These are phyloP conservation scores for Tipula unca DNA, from an alignment of 2,888 invertebrate genomes.

Conservation along the genomic window DNA sequence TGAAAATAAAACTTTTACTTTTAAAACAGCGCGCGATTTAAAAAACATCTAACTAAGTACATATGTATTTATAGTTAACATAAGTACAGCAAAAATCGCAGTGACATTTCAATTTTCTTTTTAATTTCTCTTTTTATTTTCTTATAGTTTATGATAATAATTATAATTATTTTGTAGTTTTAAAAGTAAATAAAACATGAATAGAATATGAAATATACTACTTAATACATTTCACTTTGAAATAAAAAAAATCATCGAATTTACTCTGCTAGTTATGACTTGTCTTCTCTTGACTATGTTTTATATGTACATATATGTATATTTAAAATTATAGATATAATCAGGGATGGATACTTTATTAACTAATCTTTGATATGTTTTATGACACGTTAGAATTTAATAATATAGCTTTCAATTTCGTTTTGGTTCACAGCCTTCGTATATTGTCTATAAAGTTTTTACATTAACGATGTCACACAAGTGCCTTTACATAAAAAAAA, in stretches of 20 bases:
- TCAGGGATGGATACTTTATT: neutral
- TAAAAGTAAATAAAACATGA: neutral
- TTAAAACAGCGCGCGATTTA: too few relatives aligned
- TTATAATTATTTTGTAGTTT: neutral
- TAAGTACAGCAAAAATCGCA: neutral
- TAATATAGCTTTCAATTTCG: neutral
- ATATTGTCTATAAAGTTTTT: neutral
- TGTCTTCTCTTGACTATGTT: neutral
- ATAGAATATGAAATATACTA: neutral
- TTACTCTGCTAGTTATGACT: neutral
- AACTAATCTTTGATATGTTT: neutral
- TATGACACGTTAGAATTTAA: neutral
- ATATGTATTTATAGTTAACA: neutral
- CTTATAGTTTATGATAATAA: neutral
- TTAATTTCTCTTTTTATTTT: constrained; percentile 3
- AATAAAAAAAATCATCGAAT: neutral
- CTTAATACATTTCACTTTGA: neutral
- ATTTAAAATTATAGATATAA: neutral
- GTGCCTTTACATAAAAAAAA: neutral
- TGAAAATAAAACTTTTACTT: neutral
- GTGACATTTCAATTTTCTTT: neutral
- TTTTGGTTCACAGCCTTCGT: neutral
- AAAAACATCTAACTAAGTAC: neutral
- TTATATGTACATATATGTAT: neutral
- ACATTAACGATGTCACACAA: neutral